Evolutionary conservation across 2,113 vertebrate species (phyloP).

Genomic region (Sporophila hypoxantha): DNA sequence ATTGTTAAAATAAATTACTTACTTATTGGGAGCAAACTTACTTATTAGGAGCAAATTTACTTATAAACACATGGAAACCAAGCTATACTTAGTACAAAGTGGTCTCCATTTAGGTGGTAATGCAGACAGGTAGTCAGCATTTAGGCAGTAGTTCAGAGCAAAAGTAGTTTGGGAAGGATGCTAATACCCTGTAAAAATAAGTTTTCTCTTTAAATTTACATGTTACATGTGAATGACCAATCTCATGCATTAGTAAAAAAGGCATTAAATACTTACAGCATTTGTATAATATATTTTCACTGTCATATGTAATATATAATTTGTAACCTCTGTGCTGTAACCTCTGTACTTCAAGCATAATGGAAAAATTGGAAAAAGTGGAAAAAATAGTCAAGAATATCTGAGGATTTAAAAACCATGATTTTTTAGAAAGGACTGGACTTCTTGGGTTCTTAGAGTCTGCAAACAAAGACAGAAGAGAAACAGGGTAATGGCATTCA

Average conservation of each 20-base stretch:
- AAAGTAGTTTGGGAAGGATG: not conserved
- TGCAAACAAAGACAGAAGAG: not conserved
- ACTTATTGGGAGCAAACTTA: too few relatives aligned
- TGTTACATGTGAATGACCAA: not conserved
- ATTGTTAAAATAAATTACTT: too few relatives aligned
- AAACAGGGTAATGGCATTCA: not conserved
- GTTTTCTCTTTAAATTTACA: not conserved
- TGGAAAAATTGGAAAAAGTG: not conserved
- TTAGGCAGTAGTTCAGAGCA: not conserved
- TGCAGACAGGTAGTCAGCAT: not conserved
- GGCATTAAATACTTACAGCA: not conserved
- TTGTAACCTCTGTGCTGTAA: not conserved
- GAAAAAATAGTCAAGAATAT: not conserved
- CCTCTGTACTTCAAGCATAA: not conserved
- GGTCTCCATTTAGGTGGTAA: not conserved
- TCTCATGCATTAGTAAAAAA: not conserved
- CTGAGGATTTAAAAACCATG: not conserved
- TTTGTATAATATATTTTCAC: not conserved
- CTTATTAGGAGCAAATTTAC: not conserved
- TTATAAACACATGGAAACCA: not conserved
- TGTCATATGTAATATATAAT: not conserved
- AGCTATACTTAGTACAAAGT: not conserved
- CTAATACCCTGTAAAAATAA: not conserved
- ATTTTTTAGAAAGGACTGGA: not conserved
- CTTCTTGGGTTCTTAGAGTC: not conserved